Base-by-base conservation (phyloP, 2,113 vertebrate genomes). In the Haliaeetus leucogaster region DNA sequence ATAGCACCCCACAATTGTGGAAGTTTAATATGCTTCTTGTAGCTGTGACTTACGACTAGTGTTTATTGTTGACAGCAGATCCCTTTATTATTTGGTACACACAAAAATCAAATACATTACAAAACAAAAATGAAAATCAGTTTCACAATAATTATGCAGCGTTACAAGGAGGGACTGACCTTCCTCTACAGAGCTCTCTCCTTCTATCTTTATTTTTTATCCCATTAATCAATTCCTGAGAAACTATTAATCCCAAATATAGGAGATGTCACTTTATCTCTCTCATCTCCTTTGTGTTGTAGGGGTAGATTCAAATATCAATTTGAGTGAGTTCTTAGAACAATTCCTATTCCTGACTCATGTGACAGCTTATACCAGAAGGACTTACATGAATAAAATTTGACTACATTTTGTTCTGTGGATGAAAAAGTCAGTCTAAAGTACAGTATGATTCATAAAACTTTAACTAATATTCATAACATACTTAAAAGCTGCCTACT, bases 371-470 rank as follows among this genome's bases (percentile, higher is more conserved):
- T 79, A 89, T 80, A 42, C 26, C 58, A 92, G 76, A 59, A 77
- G 42, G 22, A 80, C 12, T 73, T 82, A 34, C 0, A 20, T 15
- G 48, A 95, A 91, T 73, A 93, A 92, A 94, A 95, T 67, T 56
- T 77, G n/a, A 77, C 58, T 90, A 43, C 18, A 47, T 88, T 91
- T 87, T 94, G 12, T 73, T 83, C 66, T 43, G 32, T 50, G 62
- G 48, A 80, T 85, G 45, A 89, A 89, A 88, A 95, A 71, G 40
- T 82, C 52, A 89, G 30, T 82, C 40, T 45, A 15, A 92, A 93
- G 53, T 81, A 80, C 25, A 53, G 32, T 42, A 66, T 48, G 36
- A 89, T 87, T 92, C 70, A 96, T 72, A 70, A 83, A 96, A 97
- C 23, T 81, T 89, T 83, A 74, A 94, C 23, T 81, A 89, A 86